Evolutionary conservation across 2,113 vertebrate genomes (phyloP).

Genomic region (Semnornis frantzii): DNA sequence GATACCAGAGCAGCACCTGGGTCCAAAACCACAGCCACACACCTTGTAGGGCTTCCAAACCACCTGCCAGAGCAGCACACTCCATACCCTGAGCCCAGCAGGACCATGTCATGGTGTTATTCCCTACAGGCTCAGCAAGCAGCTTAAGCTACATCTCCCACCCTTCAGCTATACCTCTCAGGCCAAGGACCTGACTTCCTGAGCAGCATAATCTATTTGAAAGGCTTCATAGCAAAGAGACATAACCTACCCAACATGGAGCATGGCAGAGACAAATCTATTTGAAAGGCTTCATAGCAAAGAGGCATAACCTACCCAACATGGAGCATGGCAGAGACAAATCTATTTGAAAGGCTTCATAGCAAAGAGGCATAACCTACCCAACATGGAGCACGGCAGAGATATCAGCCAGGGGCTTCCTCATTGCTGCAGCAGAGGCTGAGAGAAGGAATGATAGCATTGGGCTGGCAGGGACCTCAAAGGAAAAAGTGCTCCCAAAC

Average conservation of each 20-base stretch:
- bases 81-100: background rate
- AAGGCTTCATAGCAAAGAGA: background rate
- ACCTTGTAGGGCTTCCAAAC: background rate
- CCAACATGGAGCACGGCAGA: accelerated
- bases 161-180: accelerated
- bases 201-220: background rate
- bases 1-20: background rate
- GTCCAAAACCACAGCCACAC: background rate
- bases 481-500: accelerated
- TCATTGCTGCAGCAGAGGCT: accelerated
- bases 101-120: accelerated
- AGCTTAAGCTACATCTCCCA: background rate
- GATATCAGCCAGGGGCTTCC: accelerated
- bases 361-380: too few species aligned
- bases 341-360: accelerated
- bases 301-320: background rate
- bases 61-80: background rate
- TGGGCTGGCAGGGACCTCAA: accelerated
- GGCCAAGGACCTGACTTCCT: too few species aligned
- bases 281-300: accelerated
- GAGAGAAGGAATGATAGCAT: accelerated
- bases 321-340: accelerated
- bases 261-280: accelerated
- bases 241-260: accelerated
- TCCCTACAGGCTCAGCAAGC: background rate